Conservation (phyloP, 2,113 vertebrate genomes). For the Xyliphius kryptos region DNA sequence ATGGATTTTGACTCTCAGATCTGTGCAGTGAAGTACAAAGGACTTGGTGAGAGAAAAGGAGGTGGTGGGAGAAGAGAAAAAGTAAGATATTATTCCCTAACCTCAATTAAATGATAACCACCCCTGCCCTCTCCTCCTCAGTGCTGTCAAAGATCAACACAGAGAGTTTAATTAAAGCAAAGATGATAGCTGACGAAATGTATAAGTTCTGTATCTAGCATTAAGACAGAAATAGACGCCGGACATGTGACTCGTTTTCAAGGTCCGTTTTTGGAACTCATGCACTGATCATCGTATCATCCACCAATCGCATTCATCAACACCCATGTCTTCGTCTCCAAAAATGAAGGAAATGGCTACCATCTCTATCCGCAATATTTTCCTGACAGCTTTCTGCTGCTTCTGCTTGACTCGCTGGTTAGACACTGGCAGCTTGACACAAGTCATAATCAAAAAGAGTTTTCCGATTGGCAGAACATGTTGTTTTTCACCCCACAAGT, state of each 20-base stretch:
- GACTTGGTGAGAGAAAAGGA: slow-evolving; percentile 11
- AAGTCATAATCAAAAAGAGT: no score
- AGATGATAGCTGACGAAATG: slow-evolving; percentile 7
- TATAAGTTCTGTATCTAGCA: no score
- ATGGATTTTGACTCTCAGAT: slow-evolving; percentile 12
- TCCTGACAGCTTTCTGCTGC: neutral
- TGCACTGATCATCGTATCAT: no score
- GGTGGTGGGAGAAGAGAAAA: slow-evolving; percentile 22
- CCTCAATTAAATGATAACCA: slow-evolving; percentile 43
- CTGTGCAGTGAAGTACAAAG: slow-evolving; percentile 26
- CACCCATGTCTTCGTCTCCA: no score
- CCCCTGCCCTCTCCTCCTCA: slow-evolving; percentile 21
- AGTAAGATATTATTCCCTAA: slow-evolving; percentile 19
- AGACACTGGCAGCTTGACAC: neutral
- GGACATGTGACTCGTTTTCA: no score
- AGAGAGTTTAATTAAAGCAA: slow-evolving; percentile 1
- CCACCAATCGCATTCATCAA: no score
- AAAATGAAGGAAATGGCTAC: no score
- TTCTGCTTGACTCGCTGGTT: neutral
- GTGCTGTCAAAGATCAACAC: slow-evolving; percentile 13
- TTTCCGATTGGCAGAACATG: no score
- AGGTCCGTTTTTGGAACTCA: no score
- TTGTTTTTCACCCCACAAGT: slow-evolving; percentile 5
- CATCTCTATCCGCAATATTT: no score
- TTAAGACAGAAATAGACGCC: no score